A percentile compares a stretch with the other conserved stretches of the same genome.
phyloP scores from a whole-genome alignment of 2,797 vertebrate species.

The Schizothorax lantsangensis region DNA sequence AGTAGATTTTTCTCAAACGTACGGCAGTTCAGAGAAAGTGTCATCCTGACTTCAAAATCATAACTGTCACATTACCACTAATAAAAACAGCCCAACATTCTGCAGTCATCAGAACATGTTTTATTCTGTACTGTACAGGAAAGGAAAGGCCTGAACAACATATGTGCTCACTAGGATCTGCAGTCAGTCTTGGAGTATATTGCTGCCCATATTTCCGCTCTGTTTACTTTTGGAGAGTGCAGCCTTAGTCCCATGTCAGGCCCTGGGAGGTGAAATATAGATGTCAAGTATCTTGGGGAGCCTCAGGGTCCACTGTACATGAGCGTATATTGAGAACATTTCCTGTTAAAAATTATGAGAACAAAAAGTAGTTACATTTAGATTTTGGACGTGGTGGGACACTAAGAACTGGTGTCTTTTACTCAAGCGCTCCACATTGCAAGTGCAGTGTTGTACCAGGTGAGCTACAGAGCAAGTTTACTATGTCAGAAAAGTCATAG shows the following conservation, averaged over 20 bases:
- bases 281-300: constrained; percentile 2
- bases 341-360: constrained; percentile 1
- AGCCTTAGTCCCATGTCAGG: constrained; percentile 30
- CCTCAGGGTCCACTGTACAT: background rate
- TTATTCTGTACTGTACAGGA: background rate
- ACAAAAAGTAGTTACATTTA: background rate
- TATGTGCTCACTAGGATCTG: constrained; percentile 1
- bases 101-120: background rate
- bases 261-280: constrained; percentile 16
- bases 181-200: constrained; percentile 6
- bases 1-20: background rate
- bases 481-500: background rate
- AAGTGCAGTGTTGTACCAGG: background rate
- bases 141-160: constrained; percentile 13
- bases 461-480: background rate
- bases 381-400: background rate
- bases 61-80: background rate
- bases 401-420: background rate
- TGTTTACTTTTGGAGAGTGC: constrained; percentile 63
- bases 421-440: background rate
- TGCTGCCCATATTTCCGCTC: constrained; percentile 40
- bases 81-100: background rate
- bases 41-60: background rate
- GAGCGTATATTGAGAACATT: background rate
- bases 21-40: background rate